Conservation (phyloP, 2,797 vertebrate genomes). For the Pteronotus mesoamericanus region DNA sequence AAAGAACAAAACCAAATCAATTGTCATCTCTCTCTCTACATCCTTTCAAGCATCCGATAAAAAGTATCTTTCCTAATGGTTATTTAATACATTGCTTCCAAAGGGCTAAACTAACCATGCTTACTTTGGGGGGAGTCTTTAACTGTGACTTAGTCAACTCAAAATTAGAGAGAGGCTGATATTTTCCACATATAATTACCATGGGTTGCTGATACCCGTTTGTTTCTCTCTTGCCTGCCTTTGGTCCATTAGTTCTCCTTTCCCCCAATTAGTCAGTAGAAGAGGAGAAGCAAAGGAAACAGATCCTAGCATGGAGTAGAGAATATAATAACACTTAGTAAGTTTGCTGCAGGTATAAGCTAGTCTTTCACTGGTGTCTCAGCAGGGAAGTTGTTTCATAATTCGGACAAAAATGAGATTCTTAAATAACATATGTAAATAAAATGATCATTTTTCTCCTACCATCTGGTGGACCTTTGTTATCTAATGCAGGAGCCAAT, state of each 20-base stretch:
- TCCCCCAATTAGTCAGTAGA: background rate
- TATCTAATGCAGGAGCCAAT: background rate
- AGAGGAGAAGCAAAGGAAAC: background rate
- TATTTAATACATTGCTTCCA: background rate
- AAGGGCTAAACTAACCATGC: background rate
- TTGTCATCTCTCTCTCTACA: no score
- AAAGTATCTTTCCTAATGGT: background rate
- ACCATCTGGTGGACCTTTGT: background rate
- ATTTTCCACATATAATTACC: background rate
- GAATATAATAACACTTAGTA: fast-evolving
- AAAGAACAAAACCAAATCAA: background rate
- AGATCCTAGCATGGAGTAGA: background rate
- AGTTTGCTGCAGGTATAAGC: background rate
- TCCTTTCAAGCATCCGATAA: background rate
- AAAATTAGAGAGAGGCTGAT: background rate
- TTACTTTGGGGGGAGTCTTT: background rate
- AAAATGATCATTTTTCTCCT: background rate
- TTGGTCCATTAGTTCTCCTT: background rate
- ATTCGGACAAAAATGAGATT: background rate
- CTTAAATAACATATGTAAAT: background rate
- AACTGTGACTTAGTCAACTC: background rate
- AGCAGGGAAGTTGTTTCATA: background rate
- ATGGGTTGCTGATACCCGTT: background rate
- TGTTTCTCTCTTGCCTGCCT: background rate
- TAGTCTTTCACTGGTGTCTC: background rate